Base-by-base conservation (phyloP, 2,888 invertebrate species). In the Coecobrya sp. region DNA sequence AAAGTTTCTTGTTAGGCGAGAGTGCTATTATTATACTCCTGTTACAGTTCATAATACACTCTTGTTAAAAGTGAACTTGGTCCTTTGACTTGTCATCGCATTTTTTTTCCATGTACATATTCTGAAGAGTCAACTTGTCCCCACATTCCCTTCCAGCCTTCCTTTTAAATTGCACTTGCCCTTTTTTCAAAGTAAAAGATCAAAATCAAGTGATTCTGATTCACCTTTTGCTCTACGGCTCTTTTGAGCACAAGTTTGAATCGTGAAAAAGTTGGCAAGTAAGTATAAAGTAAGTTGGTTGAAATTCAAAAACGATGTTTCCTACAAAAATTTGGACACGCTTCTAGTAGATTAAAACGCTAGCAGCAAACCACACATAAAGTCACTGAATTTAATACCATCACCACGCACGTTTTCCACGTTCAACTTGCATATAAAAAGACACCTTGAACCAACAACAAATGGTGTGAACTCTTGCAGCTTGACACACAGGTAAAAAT, bases 401-500 rank as follows among this genome's bases (percentile, higher is more conserved):
- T 10, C 76, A 19, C 42, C 27, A 19, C 59, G 36, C 82, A 52
- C 25, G 22, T 79, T 79, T 82, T 82, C 59, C 30, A 30, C 59
- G 36, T 36, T 82, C 19, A 22, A 59, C 13, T 52, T 27, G 16
- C 22, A 36, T 52, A 52, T n/a, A 30, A 81, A 27, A 82, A 36
- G 36, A 36, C 42, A 30, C 82, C 25, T 76, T 52, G 42, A 36
- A 68, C 0, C 73, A 68, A 68, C 55, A 49, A 13, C 52, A 27
- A 52, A 27, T 45, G n/a, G 4, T 76, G 76, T 52, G n/a, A 45
- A 76, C 76, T 76, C 76, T 19, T 49, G 49, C 22, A 45, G 22
- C 49, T 76, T 76, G 76, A 49, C 76, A 73, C 76, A 73, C 73
- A 76, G 45, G 73, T 73, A 73, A 10, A 19, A 76, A 73, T 73